Conservation (phyloP, 2,113 vertebrate species). For the Geococcyx californianus region DNA sequence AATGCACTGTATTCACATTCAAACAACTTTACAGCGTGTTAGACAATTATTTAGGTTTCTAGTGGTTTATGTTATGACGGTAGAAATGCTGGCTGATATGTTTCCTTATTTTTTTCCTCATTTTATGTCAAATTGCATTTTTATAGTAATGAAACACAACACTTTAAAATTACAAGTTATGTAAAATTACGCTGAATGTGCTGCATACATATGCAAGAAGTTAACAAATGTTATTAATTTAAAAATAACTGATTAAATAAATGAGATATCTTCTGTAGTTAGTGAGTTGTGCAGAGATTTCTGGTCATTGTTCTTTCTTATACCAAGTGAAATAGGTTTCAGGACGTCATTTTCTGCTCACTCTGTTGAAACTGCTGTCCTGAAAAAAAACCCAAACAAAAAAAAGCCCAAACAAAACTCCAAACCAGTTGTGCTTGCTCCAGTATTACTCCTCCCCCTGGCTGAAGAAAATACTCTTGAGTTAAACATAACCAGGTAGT, state of each 20-base stretch:
- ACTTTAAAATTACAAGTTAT: constrained; percentile 21
- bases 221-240: constrained; percentile 62
- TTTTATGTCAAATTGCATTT: constrained; percentile 30
- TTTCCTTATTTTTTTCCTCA: neutral
- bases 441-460: neutral
- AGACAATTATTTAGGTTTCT: neutral
- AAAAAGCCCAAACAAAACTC: neutral
- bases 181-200: constrained; percentile 49
- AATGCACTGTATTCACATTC: neutral
- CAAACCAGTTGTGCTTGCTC: neutral
- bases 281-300: constrained; percentile 25
- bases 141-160: constrained; percentile 31
- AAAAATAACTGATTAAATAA: constrained; percentile 58
- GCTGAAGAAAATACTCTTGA: neutral
- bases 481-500: accelerated
- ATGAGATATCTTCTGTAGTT: constrained; percentile 64
- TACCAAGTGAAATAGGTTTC: neutral
- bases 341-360: neutral
- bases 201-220: constrained; percentile 55
- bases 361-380: neutral
- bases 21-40: constrained; percentile 9
- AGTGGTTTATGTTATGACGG: neutral
- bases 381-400: neutral
- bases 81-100: constrained; percentile 34
- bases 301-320: constrained; percentile 18